Evolutionary conservation across 2,797 vertebrate species (phyloP).

Genomic region (Galagoides demidoff): DNA sequence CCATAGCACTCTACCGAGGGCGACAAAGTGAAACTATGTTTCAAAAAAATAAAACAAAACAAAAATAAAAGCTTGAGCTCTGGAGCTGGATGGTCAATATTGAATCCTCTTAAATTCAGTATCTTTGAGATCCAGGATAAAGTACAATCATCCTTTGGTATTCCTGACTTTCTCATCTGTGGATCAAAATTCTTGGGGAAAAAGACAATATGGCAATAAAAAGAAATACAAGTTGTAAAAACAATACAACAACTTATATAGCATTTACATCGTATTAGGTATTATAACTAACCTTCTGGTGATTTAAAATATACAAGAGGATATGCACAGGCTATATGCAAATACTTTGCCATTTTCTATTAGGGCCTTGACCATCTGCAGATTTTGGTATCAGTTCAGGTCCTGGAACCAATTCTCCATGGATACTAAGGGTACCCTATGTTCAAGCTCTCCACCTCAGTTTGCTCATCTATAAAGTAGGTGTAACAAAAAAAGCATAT

Average conservation of each 20-base stretch:
- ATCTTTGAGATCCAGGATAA: neutral
- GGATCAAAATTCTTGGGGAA: neutral
- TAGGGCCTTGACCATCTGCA: neutral
- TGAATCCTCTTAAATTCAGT: neutral
- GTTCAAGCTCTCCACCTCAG: neutral
- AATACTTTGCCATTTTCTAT: neutral
- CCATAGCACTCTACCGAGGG: too few species aligned
- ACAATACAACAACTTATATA: neutral
- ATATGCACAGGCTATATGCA: neutral
- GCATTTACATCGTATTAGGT: neutral
- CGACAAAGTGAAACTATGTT: too few species aligned
- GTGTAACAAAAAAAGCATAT: neutral
- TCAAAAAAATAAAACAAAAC: too few species aligned
- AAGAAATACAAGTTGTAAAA: neutral
- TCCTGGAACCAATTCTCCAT: neutral
- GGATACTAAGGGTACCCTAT: neutral
- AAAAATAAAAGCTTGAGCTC: neutral
- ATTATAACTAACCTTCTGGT: neutral
- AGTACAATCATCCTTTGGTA: neutral
- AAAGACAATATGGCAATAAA: neutral
- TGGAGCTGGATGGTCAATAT: neutral
- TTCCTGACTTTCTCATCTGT: neutral
- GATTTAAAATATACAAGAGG: neutral
- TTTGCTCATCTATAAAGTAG: neutral
- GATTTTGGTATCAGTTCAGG: neutral